A percentile compares a stretch with the other conserved stretches of the same genome.
These are phyloP conservation scores for Okapia johnstoni DNA, from an alignment of 2,113 vertebrate genomes.

Conservation along the genomic window DNA sequence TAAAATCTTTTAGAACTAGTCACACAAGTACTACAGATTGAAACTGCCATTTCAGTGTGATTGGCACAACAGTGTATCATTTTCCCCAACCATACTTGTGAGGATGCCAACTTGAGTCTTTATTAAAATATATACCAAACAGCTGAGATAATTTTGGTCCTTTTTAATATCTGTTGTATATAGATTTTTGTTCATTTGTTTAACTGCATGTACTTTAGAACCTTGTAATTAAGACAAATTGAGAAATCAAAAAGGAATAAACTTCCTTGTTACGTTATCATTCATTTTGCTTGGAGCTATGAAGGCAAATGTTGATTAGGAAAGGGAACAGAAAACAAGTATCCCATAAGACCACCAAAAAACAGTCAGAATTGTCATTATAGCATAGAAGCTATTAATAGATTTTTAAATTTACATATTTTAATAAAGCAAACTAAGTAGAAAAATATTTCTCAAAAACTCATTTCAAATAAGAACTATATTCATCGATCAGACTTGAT, in stretches of 20 bases:
- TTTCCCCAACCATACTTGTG: conserved; percentile 63
- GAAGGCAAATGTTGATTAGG: conserved; percentile 77
- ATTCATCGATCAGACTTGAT: not conserved
- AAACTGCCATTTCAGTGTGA: conserved; percentile 76
- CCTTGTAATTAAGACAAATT: conserved; percentile 81
- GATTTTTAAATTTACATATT: not conserved
- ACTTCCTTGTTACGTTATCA: conserved; percentile 80
- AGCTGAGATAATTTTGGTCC: conserved; percentile 69
- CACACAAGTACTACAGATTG: conserved; percentile 74
- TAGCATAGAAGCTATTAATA: not conserved
- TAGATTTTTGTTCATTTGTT: conserved; percentile 76
- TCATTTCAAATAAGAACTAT: not conserved
- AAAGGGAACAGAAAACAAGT: conserved; percentile 66
- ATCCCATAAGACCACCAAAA: conserved; percentile 51
- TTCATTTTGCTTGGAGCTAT: conserved; percentile 77
- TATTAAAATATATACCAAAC: conserved; percentile 69
- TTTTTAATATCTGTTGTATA: conserved; percentile 69
- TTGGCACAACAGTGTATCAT: conserved; percentile 70
- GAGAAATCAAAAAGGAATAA: conserved; percentile 82
- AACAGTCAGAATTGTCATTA: not conserved
- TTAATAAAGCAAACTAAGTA: not conserved
- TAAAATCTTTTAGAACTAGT: conserved; percentile 77
- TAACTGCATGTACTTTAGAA: conserved; percentile 76
- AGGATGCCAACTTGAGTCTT: conserved; percentile 67
- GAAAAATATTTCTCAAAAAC: not conserved